These are phyloP conservation scores for Hippocampus kuda DNA, from an alignment of 2,797 vertebrate genomes.

Conservation along the genomic window DNA sequence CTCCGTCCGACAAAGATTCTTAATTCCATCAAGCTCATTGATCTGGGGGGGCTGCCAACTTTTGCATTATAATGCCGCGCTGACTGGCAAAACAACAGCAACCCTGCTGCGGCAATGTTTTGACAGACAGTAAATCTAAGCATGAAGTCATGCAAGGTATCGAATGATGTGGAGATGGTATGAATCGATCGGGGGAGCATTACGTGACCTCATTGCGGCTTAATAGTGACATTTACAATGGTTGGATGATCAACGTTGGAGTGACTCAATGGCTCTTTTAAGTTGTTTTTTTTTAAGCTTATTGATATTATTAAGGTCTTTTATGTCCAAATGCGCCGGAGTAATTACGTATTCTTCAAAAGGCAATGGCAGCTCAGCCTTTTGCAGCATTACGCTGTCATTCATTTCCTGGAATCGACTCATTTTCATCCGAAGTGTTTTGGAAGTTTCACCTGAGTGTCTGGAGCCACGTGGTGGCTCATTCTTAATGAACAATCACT, in stretches of 20 bases:
- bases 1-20: conserved; percentile 7
- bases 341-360: neutral
- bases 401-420: too few species aligned
- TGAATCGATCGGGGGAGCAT: neutral
- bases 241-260: neutral
- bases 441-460: too few species aligned
- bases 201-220: neutral
- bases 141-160: neutral
- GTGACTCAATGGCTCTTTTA: neutral
- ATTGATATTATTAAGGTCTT: neutral
- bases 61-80: conserved; percentile 1
- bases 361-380: too few species aligned
- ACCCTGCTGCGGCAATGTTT: neutral
- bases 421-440: too few species aligned
- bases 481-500: too few species aligned
- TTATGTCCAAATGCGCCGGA: neutral
- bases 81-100: neutral
- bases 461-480: too few species aligned
- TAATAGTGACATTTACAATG: neutral
- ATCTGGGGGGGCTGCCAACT: conserved; percentile 13
- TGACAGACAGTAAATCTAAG: conserved; percentile 1
- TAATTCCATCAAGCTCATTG: conserved; percentile 16
- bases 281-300: neutral
- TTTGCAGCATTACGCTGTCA: too few species aligned
- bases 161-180: neutral